Conservation (phyloP, 2,113 vertebrate species). For the Acanthisitta chloris region DNA sequence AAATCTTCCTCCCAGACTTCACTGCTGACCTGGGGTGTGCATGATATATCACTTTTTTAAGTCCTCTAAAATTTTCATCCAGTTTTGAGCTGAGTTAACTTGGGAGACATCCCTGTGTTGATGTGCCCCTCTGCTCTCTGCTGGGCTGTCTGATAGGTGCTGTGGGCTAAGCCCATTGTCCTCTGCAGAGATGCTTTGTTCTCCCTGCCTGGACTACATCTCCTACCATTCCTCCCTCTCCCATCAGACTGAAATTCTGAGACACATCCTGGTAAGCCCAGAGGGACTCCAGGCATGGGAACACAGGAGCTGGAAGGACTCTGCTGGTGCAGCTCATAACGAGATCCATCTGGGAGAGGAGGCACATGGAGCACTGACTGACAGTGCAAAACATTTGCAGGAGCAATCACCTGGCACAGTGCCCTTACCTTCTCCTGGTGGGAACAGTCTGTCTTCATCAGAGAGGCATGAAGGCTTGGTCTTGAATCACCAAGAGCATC, state of each 20-base stretch:
- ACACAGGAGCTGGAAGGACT: not conserved
- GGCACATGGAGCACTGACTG: not conserved
- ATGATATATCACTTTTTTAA: not conserved
- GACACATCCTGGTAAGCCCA: not conserved
- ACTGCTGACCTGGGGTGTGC: not conserved
- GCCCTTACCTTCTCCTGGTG: not conserved
- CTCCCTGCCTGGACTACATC: not conserved
- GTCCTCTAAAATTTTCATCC: not conserved
- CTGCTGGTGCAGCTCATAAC: not conserved
- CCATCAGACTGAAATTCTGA: not conserved
- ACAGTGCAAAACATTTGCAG: not conserved
- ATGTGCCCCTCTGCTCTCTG: not conserved
- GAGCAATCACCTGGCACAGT: not conserved
- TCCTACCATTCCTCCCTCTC: not conserved
- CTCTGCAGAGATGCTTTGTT: not conserved
- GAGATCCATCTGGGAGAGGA: not conserved
- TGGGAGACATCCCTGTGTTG: not conserved
- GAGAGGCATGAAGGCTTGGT: not conserved
- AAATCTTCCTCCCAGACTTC: not conserved
- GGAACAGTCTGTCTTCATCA: not conserved
- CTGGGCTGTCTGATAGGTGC: not conserved
- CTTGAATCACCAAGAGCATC: not conserved
- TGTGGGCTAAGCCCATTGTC: accelerated
- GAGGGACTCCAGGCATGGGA: not conserved
- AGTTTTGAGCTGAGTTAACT: not conserved